Base-by-base conservation (phyloP, 2,797 vertebrate genomes). In the Melanotaenia trifasciata region DNA sequence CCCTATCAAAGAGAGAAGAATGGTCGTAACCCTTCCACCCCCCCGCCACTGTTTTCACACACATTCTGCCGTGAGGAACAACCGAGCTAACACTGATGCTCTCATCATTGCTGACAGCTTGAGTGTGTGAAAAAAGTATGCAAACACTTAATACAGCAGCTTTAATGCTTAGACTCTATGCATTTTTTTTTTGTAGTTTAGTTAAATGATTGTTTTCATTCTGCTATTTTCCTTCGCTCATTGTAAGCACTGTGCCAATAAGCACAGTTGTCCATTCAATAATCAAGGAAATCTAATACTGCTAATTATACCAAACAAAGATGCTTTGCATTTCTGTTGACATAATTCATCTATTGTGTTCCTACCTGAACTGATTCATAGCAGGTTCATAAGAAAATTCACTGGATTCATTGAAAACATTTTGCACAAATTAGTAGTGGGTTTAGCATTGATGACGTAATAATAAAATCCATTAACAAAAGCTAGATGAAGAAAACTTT, bases 1-100 rank as follows among this genome's bases (percentile, higher is more conserved):
- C 91, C 93, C 93, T 89, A 92, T 94, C 92, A 93, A 82, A 87
- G 80, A 89, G 58, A 81, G 70, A 84, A 70, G 78, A 88, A 84
- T 60, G 86, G 90, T 88, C 78, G 67, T 76, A 89, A 90, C 90
- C 90, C 81, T 4, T 11, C 30, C 40, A 28, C 50, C 70, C 60
- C 40, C 69, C 75, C 50, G 67, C 75, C 62, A 11, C 74, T 28
- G 5, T 73, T 79, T 84, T 84, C 82, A 81, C 80, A 53, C 10
- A 85, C 76, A 73, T 79, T 80, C 66, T 50, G 85, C 82, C 81
- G 73, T 30, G 53, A 86, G 87, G 72, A 79, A 70, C 40, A 35
- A 58, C 24, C 1, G 10, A 78, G 77, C 67, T 35, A 64, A 83
- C 73, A 68, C 68, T 51, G 64, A 84, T 74, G 75, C 67, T 58